A percentile compares a stretch with the other conserved stretches of the same genome.
phyloP scores from a whole-genome alignment of 2,797 vertebrate species.

The Diglossa cyanea region DNA sequence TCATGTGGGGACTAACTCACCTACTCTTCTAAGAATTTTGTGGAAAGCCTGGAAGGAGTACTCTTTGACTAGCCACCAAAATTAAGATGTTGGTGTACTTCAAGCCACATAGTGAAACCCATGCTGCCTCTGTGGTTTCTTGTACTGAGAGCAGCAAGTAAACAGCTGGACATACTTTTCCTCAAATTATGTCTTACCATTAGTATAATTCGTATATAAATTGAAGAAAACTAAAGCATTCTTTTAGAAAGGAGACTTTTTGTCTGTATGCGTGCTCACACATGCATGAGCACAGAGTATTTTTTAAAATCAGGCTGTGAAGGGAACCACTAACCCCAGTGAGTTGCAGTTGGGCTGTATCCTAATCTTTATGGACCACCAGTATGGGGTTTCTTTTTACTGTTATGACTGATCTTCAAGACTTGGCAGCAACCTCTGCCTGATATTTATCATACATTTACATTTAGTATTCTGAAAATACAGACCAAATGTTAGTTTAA shows the following conservation, averaged over 20 bases:
- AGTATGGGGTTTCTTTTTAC: neutral
- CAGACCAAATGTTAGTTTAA: rapidly evolving
- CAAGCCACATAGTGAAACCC: neutral
- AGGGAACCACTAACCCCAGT: neutral
- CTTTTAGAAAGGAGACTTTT: neutral
- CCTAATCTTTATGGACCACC: neutral
- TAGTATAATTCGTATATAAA: neutral
- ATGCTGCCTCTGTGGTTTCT: neutral
- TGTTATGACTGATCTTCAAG: neutral
- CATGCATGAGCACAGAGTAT: neutral
- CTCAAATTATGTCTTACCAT: neutral
- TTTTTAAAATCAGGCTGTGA: neutral
- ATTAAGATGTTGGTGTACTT: neutral
- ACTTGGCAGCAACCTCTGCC: neutral
- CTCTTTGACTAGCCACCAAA: neutral
- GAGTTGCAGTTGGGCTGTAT: neutral
- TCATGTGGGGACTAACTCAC: neutral
- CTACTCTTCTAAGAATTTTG: neutral
- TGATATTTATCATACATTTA: neutral
- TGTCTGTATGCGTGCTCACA: neutral
- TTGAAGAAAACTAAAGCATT: neutral
- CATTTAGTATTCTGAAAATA: neutral
- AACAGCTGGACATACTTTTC: neutral
- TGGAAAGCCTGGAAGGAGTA: neutral
- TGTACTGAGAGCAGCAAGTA: neutral